Evolutionary conservation across 2,113 vertebrate species (phyloP), one percentile per base, ranked within the genome.

Genomic region (Oceanodroma tethys): DNA sequence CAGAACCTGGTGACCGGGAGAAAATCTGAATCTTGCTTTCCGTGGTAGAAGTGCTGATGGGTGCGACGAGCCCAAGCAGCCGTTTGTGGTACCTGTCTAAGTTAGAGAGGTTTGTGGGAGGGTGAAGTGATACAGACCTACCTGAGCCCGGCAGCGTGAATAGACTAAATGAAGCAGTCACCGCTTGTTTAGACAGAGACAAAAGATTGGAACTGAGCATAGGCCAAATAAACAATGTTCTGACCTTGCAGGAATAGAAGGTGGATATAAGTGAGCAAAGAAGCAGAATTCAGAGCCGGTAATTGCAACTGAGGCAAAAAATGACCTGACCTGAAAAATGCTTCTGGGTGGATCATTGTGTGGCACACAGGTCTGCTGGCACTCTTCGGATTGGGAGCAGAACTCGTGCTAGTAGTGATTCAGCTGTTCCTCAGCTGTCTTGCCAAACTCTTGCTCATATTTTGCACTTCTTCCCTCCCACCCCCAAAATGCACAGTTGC

Each of bases 351-450:
- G 73, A 22, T 84, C 13, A 0, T 13, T 34, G 34, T 42, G 34
- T 25, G 45, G 43, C 30, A 6, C 7, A 2, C 6, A 10, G 63
- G 17, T 81, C 68, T 32, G 0, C 10, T 65, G 48, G 42, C 47
- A 15, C 56, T 65, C 25, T 29, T 4, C 26, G 29, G 29, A 19
- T 2, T 7, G 55, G 23, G 88, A 78, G 56, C 56, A 85, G 52
- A 71, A 52, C 67, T 73, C 3, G 1, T 67, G 45, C 45, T 62
- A 29, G 59, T 36, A 38, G 78, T 55, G 72, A 34, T 73, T 96
- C 95, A 96, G 93, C 93, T 97, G 95, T 82, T 91, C 75, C 83
- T 93, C 96, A 97, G 94, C 95, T 97, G 96, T 96, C 91, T 71
- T 86, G 65, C 83, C 81, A 20, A 89, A 88, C 65, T 73, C 73